phyloP scores from a whole-genome alignment of 1,140 invertebrate genomes.

The Whitmania pigra region DNA sequence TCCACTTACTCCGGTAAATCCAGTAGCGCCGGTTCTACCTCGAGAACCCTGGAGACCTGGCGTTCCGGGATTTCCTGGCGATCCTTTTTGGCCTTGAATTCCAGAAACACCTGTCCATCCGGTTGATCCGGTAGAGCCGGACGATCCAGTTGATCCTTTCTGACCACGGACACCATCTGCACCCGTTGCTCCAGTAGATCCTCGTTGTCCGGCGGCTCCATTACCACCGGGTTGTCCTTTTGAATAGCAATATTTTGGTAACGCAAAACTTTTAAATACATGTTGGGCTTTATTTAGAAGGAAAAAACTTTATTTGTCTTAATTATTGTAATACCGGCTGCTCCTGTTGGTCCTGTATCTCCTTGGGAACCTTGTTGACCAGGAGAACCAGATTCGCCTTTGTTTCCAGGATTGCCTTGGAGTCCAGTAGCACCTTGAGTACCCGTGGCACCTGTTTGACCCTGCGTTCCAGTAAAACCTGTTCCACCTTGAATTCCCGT shows the following conservation, averaged over 20 bases:
- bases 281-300: no score
- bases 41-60: constrained; percentile 1
- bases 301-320: no score
- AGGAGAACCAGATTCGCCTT: constrained; percentile 10
- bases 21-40: constrained; percentile 11
- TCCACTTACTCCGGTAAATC: constrained; percentile 18
- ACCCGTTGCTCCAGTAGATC: not conserved
- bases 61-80: not conserved
- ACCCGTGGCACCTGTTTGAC: not conserved
- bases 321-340: not conserved
- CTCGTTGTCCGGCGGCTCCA: not conserved
- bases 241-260: not conserved
- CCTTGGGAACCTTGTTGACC: constrained; percentile 8
- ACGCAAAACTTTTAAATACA: no score
- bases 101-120: not conserved
- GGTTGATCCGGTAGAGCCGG: not conserved
- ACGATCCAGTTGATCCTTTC: not conserved
- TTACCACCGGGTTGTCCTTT: not conserved
- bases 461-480: not conserved
- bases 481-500: not conserved
- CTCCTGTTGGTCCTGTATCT: constrained; percentile 2
- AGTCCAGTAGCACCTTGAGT: not conserved
- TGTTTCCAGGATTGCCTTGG: constrained; percentile 10
- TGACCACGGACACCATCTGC: not conserved
- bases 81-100: not conserved